A percentile compares a stretch with the other conserved stretches of the same genome.
Conservation (phyloP, 2,113 vertebrate species). For the Sinocyclocheilus anshuiensis region DNA sequence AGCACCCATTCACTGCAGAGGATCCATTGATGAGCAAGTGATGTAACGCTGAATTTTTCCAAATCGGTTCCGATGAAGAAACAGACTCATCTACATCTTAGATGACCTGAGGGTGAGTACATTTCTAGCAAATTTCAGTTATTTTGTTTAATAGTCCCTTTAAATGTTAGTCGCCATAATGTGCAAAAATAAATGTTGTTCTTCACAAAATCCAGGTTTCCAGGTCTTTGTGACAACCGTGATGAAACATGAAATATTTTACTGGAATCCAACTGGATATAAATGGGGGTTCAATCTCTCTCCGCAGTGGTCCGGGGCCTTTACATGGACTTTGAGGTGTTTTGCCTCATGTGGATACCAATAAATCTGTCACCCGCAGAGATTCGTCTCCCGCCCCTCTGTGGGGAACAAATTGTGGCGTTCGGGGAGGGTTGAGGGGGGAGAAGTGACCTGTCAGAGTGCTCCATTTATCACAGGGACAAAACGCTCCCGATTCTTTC, state of each 20-base stretch:
- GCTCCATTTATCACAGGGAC: conserved; percentile 89
- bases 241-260: conserved; percentile 69
- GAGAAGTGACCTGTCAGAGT: conserved; percentile 87
- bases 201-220: conserved; percentile 28
- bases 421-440: conserved; percentile 72
- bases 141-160: too few species aligned
- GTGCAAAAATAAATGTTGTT: too few species aligned
- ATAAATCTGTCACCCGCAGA: conserved; percentile 92
- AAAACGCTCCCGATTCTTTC: conserved; percentile 83
- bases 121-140: too few species aligned
- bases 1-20: too few species aligned
- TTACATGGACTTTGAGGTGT: conserved; percentile 82
- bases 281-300: conserved; percentile 78
- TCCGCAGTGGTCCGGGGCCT: conserved; percentile 75
- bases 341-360: conserved; percentile 81
- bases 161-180: too few species aligned
- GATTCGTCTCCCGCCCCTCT: conserved; percentile 82
- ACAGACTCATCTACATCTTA: too few species aligned
- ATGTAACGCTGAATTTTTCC: too few species aligned
- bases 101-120: too few species aligned
- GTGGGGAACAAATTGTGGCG: conserved; percentile 91
- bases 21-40: too few species aligned
- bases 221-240: conserved; percentile 40
- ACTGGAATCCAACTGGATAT: conserved; percentile 70
- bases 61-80: too few species aligned